Evolutionary conservation across 2,888 invertebrate genomes (phyloP).

Genomic region (Lasius platythorax): DNA sequence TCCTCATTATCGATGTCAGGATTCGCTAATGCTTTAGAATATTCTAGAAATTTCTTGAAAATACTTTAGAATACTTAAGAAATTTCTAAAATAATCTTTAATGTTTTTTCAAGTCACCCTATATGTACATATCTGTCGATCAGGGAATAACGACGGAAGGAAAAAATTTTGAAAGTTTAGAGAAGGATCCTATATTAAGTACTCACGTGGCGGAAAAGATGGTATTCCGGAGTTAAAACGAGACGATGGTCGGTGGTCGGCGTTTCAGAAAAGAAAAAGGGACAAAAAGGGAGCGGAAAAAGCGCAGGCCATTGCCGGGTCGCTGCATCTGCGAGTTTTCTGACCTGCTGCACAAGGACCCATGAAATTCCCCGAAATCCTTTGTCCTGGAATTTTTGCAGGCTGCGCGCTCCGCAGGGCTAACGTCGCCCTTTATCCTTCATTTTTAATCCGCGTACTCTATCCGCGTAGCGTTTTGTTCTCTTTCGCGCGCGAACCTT

Average conservation of each 20-base stretch:
- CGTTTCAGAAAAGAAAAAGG: not conserved
- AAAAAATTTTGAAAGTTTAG: not conserved
- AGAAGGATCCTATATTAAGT: not conserved
- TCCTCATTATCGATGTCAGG: no score
- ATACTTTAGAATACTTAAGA: no score
- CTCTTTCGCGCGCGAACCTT: conserved; percentile 64
- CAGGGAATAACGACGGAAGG: not conserved
- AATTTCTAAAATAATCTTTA: not conserved
- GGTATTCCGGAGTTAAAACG: not conserved
- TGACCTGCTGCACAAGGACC: conserved; percentile 19
- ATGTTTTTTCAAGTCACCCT: not conserved
- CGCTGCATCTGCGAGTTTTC: conserved; percentile 28
- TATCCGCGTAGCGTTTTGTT: conserved; percentile 64
- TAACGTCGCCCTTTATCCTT: conserved; percentile 58
- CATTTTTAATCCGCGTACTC: conserved; percentile 67
- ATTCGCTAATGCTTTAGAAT: not conserved
- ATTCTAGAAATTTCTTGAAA: not conserved
- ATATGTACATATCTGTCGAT: not conserved
- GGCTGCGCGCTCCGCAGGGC: conserved; percentile 15
- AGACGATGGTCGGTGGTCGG: not conserved
- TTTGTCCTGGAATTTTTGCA: conserved; percentile 19
- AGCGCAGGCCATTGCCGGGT: not conserved
- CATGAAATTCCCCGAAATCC: conserved; percentile 47
- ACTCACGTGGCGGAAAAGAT: not conserved
- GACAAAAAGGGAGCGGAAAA: not conserved